phyloP scores from a whole-genome alignment of 2,888 invertebrate genomes.

The Eumacrocentrus americanus region DNA sequence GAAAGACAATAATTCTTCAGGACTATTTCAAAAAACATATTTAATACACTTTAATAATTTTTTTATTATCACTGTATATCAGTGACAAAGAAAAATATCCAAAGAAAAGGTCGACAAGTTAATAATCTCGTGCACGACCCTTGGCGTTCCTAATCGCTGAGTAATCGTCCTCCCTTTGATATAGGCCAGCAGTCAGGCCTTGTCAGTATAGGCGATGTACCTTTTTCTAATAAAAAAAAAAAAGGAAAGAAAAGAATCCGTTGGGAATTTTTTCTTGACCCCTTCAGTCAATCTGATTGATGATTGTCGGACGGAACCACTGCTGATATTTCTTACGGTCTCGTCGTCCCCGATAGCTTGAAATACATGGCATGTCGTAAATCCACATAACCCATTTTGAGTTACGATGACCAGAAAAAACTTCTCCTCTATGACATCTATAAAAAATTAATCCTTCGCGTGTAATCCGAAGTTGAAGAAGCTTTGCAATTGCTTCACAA shows the following conservation, averaged over 20 bases:
- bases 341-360: not conserved
- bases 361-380: not conserved
- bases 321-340: not conserved
- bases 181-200: not conserved
- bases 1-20: no score
- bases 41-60: no score
- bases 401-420: not conserved
- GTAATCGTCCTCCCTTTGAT: constrained; percentile 26
- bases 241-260: not conserved
- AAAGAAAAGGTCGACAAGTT: no score
- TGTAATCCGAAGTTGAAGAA: not conserved
- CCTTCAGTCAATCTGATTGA: not conserved
- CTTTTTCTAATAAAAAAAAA: not conserved
- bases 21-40: no score
- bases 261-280: not conserved
- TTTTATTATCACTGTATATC: no score
- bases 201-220: not conserved
- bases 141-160: constrained; percentile 30
- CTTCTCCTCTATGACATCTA: not conserved
- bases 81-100: not conserved
- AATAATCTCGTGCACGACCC: no score
- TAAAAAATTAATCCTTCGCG: not conserved
- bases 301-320: not conserved
- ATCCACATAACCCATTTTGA: not conserved
- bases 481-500: not conserved